These are phyloP conservation scores for Brachionus manjavacas DNA, from an alignment of 1,140 invertebrate species.

Conservation along the genomic window DNA sequence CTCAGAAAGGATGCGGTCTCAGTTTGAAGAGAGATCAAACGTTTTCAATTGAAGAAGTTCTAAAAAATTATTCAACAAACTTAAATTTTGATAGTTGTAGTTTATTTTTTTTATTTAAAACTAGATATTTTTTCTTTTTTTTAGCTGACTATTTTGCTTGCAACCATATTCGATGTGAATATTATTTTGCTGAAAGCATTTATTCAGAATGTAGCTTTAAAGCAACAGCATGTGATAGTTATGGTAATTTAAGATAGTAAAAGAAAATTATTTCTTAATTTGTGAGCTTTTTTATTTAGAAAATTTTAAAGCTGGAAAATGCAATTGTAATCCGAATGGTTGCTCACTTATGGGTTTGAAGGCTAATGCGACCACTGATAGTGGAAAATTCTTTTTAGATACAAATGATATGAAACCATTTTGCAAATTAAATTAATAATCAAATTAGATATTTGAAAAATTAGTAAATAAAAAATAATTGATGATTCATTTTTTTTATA, in stretches of 20 bases:
- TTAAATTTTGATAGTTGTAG: slow-evolving; percentile 7
- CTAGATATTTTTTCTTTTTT: neutral
- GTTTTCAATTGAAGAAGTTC: neutral
- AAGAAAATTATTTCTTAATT: neutral
- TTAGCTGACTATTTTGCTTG: slow-evolving; percentile 1
- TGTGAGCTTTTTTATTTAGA: neutral
- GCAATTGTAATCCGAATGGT: neutral
- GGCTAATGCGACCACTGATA: neutral
- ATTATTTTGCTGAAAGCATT: slow-evolving; percentile 20
- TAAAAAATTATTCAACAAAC: slow-evolving; percentile 3
- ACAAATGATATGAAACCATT: neutral
- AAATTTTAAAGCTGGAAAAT: slow-evolving; percentile 32
- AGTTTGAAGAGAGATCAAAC: neutral
- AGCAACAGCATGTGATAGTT: neutral
- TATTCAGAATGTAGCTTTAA: neutral
- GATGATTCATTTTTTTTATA: neutral
- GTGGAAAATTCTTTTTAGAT: slow-evolving; percentile 6
- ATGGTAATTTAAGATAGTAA: neutral
- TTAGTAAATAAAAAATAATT: neutral
- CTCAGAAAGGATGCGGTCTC: slow-evolving; percentile 56
- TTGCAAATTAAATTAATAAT: neutral
- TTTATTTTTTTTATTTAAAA: neutral
- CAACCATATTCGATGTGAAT: slow-evolving; percentile 12
- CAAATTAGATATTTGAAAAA: neutral
- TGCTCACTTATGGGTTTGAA: slow-evolving; percentile 1